Percentiles rank a stretch among this genome's conserved stretches.
phyloP scores from a whole-genome alignment of 2,797 vertebrate genomes.

The Coccyzus lansbergi region DNA sequence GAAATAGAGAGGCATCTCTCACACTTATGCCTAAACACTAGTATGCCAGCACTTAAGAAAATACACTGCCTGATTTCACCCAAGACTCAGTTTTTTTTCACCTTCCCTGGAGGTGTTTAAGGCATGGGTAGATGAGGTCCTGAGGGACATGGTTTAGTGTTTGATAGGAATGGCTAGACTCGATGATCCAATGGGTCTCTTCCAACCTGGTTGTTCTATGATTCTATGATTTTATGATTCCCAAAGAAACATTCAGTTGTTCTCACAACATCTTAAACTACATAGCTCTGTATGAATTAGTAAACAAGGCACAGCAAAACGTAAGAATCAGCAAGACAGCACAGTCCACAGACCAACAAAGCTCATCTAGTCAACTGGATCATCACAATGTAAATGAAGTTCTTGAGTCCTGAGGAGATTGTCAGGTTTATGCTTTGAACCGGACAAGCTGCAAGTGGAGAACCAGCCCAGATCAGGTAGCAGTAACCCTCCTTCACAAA shows the following conservation, averaged over 20 bases:
- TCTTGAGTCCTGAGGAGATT: background rate
- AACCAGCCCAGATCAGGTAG: background rate
- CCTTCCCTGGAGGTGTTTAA: too few relatives aligned
- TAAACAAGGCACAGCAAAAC: background rate
- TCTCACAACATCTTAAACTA: background rate
- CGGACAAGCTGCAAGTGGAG: accelerated
- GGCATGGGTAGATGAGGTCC: too few relatives aligned
- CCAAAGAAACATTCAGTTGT: background rate
- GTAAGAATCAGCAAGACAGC: background rate
- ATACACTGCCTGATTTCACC: background rate
- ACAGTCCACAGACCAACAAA: background rate
- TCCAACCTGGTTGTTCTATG: too few relatives aligned
- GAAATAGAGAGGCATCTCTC: background rate
- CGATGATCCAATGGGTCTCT: too few relatives aligned
- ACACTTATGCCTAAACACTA: background rate
- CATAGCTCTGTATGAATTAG: background rate
- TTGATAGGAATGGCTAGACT: too few relatives aligned
- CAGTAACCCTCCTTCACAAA: background rate
- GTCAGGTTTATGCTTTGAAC: background rate
- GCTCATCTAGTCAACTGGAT: background rate
- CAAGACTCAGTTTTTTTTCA: background rate
- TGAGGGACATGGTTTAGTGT: too few relatives aligned
- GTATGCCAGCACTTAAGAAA: background rate
- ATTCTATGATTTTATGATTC: too few relatives aligned
- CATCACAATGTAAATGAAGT: background rate